Percentiles rank a stretch among this genome's conserved stretches.
Evolutionary conservation across 2,797 vertebrate genomes (phyloP).

Genomic region (Onychomys arenicola): DNA sequence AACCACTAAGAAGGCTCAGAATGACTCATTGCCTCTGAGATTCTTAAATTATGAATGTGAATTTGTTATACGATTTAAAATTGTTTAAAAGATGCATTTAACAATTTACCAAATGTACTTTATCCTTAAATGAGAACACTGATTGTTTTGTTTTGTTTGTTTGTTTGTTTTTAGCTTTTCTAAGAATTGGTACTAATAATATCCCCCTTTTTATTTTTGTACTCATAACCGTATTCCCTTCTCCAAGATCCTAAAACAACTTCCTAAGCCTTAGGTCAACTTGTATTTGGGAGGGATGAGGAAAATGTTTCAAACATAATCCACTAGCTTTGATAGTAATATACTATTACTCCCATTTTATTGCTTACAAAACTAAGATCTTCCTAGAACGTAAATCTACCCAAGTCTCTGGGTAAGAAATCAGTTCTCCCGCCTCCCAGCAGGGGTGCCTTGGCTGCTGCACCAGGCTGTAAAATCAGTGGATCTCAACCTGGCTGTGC

Average conservation of each 20-base stretch:
- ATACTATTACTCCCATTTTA: slow-evolving; percentile 22
- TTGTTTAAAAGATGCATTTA: slow-evolving; percentile 58
- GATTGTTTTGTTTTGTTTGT: no score
- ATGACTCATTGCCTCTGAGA: slow-evolving; percentile 60
- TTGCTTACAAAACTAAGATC: slow-evolving; percentile 56
- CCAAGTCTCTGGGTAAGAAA: not conserved
- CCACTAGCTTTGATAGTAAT: not conserved
- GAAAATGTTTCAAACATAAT: slow-evolving; percentile 22
- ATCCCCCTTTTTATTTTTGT: not conserved
- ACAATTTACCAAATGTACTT: slow-evolving; percentile 40
- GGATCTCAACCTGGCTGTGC: slow-evolving; percentile 40
- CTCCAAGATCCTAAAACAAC: not conserved
- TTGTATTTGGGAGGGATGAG: not conserved
- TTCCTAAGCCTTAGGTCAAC: slow-evolving; percentile 16
- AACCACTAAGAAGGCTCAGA: slow-evolving; percentile 42
- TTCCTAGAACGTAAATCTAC: not conserved
- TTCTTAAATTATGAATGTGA: slow-evolving; percentile 60
- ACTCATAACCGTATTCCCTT: not conserved
- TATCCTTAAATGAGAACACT: slow-evolving; percentile 31
- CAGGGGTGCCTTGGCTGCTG: not conserved
- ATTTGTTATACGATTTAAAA: slow-evolving; percentile 67
- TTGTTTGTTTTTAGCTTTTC: not conserved
- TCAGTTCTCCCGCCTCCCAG: not conserved
- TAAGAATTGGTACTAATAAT: slow-evolving; percentile 17
- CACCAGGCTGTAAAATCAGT: slow-evolving; percentile 58